Evolutionary conservation across 2,113 vertebrate species (phyloP).

Genomic region (Pithys albifrons): DNA sequence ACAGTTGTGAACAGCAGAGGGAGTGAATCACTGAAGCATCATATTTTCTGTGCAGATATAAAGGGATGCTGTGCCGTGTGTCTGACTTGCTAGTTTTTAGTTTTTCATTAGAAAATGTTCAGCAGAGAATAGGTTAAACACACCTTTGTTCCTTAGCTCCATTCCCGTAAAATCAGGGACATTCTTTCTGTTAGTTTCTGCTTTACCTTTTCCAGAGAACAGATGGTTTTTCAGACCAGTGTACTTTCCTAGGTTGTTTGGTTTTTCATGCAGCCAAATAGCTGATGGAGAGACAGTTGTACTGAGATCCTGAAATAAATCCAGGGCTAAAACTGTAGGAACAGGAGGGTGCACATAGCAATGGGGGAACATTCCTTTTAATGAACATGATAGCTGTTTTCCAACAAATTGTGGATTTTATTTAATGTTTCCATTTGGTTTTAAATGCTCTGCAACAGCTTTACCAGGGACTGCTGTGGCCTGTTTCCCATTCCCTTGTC

Average conservation of each 20-base stretch:
- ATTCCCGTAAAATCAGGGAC: neutral
- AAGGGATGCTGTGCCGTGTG: neutral
- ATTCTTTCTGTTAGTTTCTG: neutral
- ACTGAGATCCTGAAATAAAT: neutral
- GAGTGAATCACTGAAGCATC: neutral
- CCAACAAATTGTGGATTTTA: neutral
- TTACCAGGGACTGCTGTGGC: neutral
- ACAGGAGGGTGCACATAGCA: neutral
- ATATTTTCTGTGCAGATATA: neutral
- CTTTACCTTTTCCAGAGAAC: neutral
- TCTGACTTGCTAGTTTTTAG: neutral
- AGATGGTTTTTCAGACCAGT: neutral
- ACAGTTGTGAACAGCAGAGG: neutral
- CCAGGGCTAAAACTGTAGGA: neutral
- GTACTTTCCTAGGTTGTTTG: neutral
- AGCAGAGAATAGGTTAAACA: neutral
- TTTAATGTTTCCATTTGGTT: neutral
- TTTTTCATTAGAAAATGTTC: neutral
- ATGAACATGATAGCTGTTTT: neutral
- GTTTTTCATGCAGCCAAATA: neutral
- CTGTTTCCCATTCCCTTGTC: neutral
- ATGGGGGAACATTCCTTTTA: neutral
- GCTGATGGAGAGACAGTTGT: neutral
- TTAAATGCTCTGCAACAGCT: neutral
- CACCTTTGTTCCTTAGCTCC: neutral